These are phyloP conservation scores for Acronicta psi DNA, from an alignment of 2,888 invertebrate genomes.

Conservation along the genomic window DNA sequence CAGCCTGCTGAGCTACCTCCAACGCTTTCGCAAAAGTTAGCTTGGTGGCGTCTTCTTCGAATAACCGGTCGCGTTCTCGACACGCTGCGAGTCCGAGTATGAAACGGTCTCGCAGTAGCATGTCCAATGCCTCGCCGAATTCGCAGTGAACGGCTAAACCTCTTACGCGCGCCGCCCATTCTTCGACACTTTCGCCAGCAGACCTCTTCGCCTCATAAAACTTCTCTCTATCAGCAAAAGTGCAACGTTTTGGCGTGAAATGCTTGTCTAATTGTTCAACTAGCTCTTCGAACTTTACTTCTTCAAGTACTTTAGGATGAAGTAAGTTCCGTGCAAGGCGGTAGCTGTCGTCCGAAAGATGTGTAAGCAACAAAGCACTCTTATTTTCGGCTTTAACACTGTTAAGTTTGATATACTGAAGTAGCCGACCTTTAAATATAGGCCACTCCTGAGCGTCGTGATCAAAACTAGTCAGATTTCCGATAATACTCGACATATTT, in stretches of 20 bases:
- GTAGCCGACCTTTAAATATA: neutral
- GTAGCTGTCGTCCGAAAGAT: slow-evolving; percentile 7
- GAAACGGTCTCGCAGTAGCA: no score
- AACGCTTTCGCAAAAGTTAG: no score
- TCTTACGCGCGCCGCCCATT: no score
- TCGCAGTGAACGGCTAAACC: no score
- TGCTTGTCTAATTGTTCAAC: slow-evolving; percentile 2
- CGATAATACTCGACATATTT: neutral
- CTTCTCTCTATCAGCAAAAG: neutral
- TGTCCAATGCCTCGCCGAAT: no score
- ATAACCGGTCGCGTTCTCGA: no score
- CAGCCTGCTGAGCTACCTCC: no score
- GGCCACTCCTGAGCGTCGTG: neutral
- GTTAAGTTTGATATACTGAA: neutral
- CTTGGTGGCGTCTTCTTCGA: no score
- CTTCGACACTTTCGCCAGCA: no score
- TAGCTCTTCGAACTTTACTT: slow-evolving; percentile 6
- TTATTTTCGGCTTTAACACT: slow-evolving; percentile 1
- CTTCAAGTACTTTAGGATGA: slow-evolving; percentile 7
- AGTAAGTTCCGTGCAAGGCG: slow-evolving; percentile 4
- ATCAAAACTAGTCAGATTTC: neutral
- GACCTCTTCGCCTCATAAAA: no score
- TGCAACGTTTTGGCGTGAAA: neutral
- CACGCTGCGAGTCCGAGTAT: no score
- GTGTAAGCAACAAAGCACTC: slow-evolving; percentile 1